These are phyloP conservation scores for Heterodera carotae DNA, from an alignment of 1,140 invertebrate species.

Conservation along the genomic window DNA sequence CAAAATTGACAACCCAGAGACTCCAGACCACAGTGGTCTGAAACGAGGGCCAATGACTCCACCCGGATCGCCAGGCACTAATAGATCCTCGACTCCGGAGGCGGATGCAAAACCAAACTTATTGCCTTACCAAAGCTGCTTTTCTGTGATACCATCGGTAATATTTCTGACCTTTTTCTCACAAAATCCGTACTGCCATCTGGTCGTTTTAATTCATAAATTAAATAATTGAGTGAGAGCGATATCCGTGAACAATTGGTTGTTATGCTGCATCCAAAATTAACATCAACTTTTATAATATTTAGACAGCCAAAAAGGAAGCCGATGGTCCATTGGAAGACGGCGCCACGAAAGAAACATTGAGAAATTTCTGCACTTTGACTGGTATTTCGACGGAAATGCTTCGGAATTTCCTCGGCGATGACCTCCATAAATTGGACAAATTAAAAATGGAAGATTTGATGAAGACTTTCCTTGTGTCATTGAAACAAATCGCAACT, in stretches of 20 bases:
- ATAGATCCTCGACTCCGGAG: slow-evolving; percentile 8
- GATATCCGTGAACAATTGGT: too few relatives aligned
- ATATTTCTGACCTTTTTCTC: too few relatives aligned
- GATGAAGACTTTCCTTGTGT: slow-evolving; percentile 16
- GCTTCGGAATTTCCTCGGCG: slow-evolving; percentile 32
- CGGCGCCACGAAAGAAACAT: slow-evolving; percentile 9
- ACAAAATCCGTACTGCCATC: too few relatives aligned
- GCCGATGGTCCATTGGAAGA: neutral
- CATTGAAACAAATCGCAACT: slow-evolving; percentile 1
- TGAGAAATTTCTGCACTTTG: slow-evolving; percentile 20
- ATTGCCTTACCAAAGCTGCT: neutral
- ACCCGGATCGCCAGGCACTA: slow-evolving; percentile 35
- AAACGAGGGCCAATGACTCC: slow-evolving; percentile 33
- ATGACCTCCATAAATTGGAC: slow-evolving; percentile 40
- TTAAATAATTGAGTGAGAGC: too few relatives aligned
- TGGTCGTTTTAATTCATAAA: too few relatives aligned
- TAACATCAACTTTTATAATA: neutral
- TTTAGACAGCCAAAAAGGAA: neutral
- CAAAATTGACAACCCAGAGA: neutral
- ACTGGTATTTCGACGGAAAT: slow-evolving; percentile 31
- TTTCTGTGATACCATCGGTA: too few relatives aligned
- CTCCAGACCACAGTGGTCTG: neutral
- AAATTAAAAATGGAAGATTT: slow-evolving; percentile 26
- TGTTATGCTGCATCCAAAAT: too few relatives aligned
- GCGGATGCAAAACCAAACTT: neutral